A percentile compares a stretch with the other conserved stretches of the same genome.
Conservation (phyloP, 2,888 invertebrate species). For the Drosophila paranaensis region DNA sequence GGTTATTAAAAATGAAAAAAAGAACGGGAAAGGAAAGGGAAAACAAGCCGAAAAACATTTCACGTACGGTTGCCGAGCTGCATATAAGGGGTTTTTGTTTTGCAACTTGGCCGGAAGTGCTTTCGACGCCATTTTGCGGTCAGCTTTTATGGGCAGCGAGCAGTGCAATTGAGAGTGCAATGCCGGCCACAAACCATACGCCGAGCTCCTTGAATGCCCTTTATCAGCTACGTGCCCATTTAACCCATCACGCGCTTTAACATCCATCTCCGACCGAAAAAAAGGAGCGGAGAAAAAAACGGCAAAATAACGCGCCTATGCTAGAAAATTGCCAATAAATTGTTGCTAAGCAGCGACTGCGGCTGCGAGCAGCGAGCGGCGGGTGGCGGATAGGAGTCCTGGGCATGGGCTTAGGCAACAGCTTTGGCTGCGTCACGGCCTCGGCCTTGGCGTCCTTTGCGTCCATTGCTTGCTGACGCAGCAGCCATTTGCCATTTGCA, state of each 20-base stretch:
- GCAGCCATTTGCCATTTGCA: slow-evolving; percentile 70
- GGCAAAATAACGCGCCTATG: slow-evolving; percentile 53
- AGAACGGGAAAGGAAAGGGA: neutral
- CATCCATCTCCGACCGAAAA: slow-evolving; percentile 36
- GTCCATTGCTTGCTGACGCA: slow-evolving; percentile 36
- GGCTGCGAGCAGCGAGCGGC: slow-evolving; percentile 37
- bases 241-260: slow-evolving; percentile 64
- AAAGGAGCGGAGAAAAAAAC: slow-evolving; percentile 2
- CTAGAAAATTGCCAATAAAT: slow-evolving; percentile 68
- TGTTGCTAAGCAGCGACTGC: slow-evolving; percentile 65
- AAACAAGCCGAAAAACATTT: slow-evolving; percentile 66
- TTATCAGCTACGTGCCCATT: slow-evolving; percentile 65
- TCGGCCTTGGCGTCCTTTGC: slow-evolving; percentile 14
- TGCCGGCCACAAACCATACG: slow-evolving; percentile 27
- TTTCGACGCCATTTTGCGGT: slow-evolving; percentile 77
- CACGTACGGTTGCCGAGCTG: slow-evolving; percentile 51
- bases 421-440: slow-evolving; percentile 32
- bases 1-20: slow-evolving; percentile 42
- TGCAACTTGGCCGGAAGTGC: slow-evolving; percentile 67
- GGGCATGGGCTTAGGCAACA: slow-evolving; percentile 11
- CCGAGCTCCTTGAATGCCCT: slow-evolving; percentile 42
- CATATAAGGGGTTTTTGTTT: slow-evolving; percentile 49
- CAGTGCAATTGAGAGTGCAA: slow-evolving; percentile 62
- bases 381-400: slow-evolving; percentile 5
- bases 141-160: slow-evolving; percentile 53